Evolutionary conservation across 2,888 invertebrate species (phyloP).

Genomic region (Cerastis leucographa): DNA sequence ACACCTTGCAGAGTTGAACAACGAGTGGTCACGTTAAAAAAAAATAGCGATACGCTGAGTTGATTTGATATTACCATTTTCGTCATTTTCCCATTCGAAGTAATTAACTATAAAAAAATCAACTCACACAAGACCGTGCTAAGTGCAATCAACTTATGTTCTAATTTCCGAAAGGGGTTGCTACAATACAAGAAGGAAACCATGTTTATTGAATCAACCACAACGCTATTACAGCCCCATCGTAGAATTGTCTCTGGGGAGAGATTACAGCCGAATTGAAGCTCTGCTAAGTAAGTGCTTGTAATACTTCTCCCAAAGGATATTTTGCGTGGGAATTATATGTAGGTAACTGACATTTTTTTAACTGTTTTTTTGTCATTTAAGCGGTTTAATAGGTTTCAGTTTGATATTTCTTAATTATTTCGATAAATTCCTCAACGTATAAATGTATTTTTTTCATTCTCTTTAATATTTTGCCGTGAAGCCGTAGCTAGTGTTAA

Average conservation of each 20-base stretch:
- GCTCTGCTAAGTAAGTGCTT: conserved; percentile 13
- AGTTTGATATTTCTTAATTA: neutral
- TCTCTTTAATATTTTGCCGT: neutral
- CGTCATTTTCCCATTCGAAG: no score
- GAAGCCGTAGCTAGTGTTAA: neutral
- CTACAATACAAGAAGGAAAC: conserved; percentile 2
- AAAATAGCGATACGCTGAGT: no score
- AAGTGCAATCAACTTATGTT: conserved; percentile 28
- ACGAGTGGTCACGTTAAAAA: no score
- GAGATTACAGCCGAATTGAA: conserved; percentile 21
- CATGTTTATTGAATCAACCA: conserved; percentile 43
- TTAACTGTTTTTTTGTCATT: neutral
- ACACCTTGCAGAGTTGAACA: no score
- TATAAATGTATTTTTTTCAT: neutral
- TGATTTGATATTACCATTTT: no score
- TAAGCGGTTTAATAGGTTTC: neutral
- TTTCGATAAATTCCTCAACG: neutral
- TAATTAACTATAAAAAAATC: no score
- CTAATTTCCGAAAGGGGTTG: conserved; percentile 29
- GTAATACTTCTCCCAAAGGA: conserved; percentile 44
- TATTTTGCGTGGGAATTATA: conserved; percentile 54
- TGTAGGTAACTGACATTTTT: neutral
- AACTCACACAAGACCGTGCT: neutral
- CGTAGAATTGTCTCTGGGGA: conserved; percentile 59
- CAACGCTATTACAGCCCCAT: conserved; percentile 48